Percentiles rank a stretch among this genome's conserved stretches.
phyloP scores from a whole-genome alignment of 2,797 vertebrate species.

The Holocentrus rufus region DNA sequence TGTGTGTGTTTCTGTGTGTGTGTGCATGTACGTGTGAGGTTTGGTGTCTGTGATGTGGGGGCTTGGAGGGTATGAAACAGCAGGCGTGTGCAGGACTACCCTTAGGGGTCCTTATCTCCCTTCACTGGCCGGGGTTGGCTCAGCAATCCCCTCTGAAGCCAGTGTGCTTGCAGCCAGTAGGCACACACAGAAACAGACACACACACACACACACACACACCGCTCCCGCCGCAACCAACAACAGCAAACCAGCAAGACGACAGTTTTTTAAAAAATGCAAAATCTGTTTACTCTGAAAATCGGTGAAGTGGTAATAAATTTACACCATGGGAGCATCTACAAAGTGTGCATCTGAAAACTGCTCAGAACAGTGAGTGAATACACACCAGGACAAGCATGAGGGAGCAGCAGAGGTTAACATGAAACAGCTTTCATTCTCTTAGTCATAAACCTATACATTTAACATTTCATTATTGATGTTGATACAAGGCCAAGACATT shows the following conservation, averaged over 20 bases:
- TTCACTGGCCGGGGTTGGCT: slow-evolving; percentile 52
- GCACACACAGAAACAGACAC: slow-evolving; percentile 28
- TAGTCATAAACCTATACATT: slow-evolving; percentile 36
- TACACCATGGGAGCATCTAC: slow-evolving; percentile 50
- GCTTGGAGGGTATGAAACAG: slow-evolving; percentile 64
- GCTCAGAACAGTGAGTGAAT: slow-evolving; percentile 50
- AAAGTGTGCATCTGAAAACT: slow-evolving; percentile 51
- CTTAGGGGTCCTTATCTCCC: slow-evolving; percentile 65
- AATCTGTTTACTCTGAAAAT: slow-evolving; percentile 75
- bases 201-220: slow-evolving; percentile 31
- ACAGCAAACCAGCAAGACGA: slow-evolving; percentile 24
- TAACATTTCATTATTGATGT: slow-evolving; percentile 43
- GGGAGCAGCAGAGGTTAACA: slow-evolving; percentile 36
- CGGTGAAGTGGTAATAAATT: slow-evolving; percentile 49
- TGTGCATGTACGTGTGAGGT: background rate
- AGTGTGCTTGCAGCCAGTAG: slow-evolving; percentile 17
- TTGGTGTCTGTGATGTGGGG: slow-evolving; percentile 45
- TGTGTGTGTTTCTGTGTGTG: background rate
- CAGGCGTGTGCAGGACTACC: slow-evolving; percentile 63
- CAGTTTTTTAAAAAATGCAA: slow-evolving; percentile 71
- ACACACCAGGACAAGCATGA: slow-evolving; percentile 35
- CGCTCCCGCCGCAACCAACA: background rate
- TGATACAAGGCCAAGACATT: slow-evolving; percentile 47
- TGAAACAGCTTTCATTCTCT: slow-evolving; percentile 35
- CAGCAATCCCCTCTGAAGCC: slow-evolving; percentile 53